Percentiles rank a stretch among this genome's conserved stretches.
Conservation (phyloP, 2,113 vertebrate genomes). For the Pachypanchax playfairii region DNA sequence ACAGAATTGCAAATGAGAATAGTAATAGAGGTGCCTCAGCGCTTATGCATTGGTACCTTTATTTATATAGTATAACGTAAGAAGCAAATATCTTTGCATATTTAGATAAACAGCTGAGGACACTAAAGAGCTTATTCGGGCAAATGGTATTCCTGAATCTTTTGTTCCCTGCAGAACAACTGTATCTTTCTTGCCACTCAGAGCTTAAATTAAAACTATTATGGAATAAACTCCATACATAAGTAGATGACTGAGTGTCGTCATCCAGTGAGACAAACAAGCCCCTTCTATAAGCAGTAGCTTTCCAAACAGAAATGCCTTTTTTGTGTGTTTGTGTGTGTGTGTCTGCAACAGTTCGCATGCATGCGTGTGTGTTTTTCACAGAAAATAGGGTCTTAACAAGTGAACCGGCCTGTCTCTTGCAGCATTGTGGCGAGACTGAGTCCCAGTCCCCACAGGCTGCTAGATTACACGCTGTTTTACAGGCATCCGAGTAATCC, state of each 20-base stretch:
- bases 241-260: conserved; percentile 74
- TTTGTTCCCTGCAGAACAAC: conserved; percentile 39
- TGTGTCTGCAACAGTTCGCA: conserved; percentile 47
- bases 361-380: conserved; percentile 40
- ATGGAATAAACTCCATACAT: conserved; percentile 72
- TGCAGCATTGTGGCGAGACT: conserved; percentile 61
- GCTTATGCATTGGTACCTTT: conserved; percentile 30
- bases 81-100: conserved; percentile 25
- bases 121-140: conserved; percentile 58
- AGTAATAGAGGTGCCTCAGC: too few relatives aligned
- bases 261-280: conserved; percentile 61
- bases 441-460: conserved; percentile 74
- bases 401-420: conserved; percentile 64
- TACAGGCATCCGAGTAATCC: conserved; percentile 79
- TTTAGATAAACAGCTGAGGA: conserved; percentile 37
- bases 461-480: conserved; percentile 81
- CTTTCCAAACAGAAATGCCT: conserved; percentile 44
- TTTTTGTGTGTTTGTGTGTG: conserved; percentile 38
- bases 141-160: conserved; percentile 41
- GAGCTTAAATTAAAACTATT: conserved; percentile 75
- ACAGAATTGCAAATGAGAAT: too few relatives aligned
- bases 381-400: conserved; percentile 67
- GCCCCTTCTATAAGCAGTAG: conserved; percentile 62
- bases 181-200: conserved; percentile 66
- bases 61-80: conserved; percentile 10